These are phyloP conservation scores for Papilio gigon DNA, from an alignment of 2,888 invertebrate species.

Conservation along the genomic window DNA sequence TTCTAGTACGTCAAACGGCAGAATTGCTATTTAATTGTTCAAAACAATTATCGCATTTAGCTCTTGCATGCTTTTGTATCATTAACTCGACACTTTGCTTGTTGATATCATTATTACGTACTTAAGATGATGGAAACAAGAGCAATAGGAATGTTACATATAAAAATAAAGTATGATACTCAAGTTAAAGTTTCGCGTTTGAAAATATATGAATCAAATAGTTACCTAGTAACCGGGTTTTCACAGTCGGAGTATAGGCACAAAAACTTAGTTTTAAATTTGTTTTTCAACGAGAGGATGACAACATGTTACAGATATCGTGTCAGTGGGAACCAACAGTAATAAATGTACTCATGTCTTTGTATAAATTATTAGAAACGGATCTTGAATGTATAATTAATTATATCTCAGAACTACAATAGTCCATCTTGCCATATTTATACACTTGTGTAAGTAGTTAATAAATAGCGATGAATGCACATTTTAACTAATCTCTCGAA, in stretches of 20 bases:
- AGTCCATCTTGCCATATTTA: background rate
- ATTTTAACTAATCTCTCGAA: too few relatives aligned
- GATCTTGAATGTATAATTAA: constrained; percentile 28
- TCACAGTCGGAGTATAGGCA: too few relatives aligned
- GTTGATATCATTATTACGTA: constrained; percentile 12
- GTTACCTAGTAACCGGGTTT: too few relatives aligned
- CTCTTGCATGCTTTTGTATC: constrained; percentile 17
- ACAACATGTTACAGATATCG: background rate
- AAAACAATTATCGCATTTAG: constrained; percentile 23
- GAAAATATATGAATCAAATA: too few relatives aligned
- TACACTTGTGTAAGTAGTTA: background rate
- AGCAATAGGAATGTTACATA: background rate
- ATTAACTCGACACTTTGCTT: constrained; percentile 17
- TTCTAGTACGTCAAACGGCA: constrained; percentile 25
- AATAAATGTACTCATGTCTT: background rate
- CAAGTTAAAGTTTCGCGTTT: too few relatives aligned
- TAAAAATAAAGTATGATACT: too few relatives aligned
- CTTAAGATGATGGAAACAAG: background rate
- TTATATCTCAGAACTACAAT: background rate
- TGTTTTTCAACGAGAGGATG: too few relatives aligned
- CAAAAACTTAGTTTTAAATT: too few relatives aligned
- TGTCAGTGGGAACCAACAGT: background rate
- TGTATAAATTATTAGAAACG: constrained; percentile 14
- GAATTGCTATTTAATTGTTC: constrained; percentile 26
- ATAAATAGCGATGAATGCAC: background rate